Percentiles rank a stretch among this genome's conserved stretches.
phyloP scores from a whole-genome alignment of 2,113 vertebrate species.

The Rhagologus leucostigma region DNA sequence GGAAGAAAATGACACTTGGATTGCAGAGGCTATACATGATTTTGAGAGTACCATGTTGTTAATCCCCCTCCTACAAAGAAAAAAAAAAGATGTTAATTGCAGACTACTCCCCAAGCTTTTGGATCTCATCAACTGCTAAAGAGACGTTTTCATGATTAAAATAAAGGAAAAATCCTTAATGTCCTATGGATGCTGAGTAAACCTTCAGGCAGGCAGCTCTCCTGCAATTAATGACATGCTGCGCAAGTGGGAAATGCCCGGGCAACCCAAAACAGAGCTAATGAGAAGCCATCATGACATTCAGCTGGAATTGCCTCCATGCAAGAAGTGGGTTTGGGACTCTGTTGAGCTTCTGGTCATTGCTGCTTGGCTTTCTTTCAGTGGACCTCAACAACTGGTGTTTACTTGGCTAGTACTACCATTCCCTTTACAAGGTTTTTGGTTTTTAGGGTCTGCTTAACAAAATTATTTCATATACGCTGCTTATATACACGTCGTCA shows the following conservation, averaged over 20 bases:
- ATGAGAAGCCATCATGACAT: background rate
- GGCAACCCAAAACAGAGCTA: background rate
- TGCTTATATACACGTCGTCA: background rate
- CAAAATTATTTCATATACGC: background rate
- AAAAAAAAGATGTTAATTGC: background rate
- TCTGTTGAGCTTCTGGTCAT: background rate
- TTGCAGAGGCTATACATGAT: background rate
- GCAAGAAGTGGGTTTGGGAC: background rate
- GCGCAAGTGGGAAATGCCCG: background rate
- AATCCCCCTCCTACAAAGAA: background rate
- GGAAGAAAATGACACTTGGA: constrained; percentile 15
- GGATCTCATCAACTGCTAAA: constrained; percentile 9
- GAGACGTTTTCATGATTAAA: background rate
- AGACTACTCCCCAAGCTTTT: constrained; percentile 25
- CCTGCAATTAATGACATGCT: constrained; percentile 17
- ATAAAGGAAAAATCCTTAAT: background rate
- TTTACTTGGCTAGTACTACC: background rate
- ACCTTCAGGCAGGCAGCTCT: constrained; percentile 25
- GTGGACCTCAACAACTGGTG: background rate
- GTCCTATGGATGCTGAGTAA: background rate
- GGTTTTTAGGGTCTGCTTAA: background rate
- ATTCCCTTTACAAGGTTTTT: background rate
- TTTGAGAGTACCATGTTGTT: background rate
- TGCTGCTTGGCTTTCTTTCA: background rate
- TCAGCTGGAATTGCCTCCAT: background rate